phyloP scores from a whole-genome alignment of 2,888 invertebrate genomes.

The Euclidia mi region DNA sequence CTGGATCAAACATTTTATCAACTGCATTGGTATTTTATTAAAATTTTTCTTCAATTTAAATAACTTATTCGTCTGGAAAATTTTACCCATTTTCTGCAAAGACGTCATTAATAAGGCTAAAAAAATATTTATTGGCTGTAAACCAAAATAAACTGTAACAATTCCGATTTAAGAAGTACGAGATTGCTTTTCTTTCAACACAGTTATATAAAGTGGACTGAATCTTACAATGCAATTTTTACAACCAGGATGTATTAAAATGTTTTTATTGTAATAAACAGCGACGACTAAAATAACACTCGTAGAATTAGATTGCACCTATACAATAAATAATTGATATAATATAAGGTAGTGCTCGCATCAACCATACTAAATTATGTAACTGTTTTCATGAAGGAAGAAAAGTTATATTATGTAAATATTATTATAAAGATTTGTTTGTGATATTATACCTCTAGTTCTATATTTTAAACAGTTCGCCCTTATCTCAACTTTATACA shows the following conservation, averaged over 20 bases:
- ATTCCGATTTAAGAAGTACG: conserved; percentile 35
- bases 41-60: neutral
- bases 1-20: conserved; percentile 22
- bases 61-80: conserved; percentile 12
- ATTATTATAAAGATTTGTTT: too few species aligned
- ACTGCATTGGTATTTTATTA: conserved; percentile 4
- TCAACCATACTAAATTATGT: too few species aligned
- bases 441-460: too few species aligned
- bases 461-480: too few species aligned
- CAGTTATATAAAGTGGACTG: conserved; percentile 40
- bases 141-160: conserved; percentile 37
- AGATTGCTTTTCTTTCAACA: conserved; percentile 34
- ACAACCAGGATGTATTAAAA: neutral
- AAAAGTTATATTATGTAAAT: too few species aligned
- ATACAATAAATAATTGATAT: too few species aligned
- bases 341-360: too few species aligned
- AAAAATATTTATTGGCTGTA: conserved; percentile 37
- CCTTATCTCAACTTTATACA: too few species aligned
- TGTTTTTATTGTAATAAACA: too few species aligned
- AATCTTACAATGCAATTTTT: neutral
- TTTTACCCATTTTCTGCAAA: neutral
- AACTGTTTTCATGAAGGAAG: too few species aligned
- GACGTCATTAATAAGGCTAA: conserved; percentile 29
- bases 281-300: too few species aligned
- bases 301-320: too few species aligned